These are phyloP conservation scores for Idaea straminata DNA, from an alignment of 2,888 invertebrate species.

Conservation along the genomic window DNA sequence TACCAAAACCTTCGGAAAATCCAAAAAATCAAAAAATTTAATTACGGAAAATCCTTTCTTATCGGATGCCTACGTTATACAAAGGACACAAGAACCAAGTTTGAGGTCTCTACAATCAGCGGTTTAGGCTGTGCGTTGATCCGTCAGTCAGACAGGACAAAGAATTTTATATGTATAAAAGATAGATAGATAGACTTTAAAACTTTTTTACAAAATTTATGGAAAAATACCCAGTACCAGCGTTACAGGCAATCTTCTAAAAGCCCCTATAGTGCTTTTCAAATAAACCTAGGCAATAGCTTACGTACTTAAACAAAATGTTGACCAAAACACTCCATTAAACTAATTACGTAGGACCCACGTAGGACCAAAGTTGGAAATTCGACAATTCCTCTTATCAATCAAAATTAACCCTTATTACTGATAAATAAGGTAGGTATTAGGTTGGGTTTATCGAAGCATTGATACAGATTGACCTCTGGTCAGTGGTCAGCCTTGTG, in stretches of 20 bases:
- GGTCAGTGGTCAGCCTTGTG: constrained; percentile 30
- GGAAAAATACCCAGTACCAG: background rate
- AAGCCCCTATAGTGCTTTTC: background rate
- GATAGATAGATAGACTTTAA: too few species aligned
- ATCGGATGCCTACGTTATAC: too few species aligned
- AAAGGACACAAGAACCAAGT: too few species aligned
- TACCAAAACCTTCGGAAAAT: too few species aligned
- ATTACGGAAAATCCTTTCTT: too few species aligned
- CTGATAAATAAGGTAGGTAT: background rate
- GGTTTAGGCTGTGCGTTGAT: too few species aligned
- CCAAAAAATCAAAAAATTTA: too few species aligned
- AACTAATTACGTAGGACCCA: background rate
- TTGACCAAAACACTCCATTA: constrained; percentile 6
- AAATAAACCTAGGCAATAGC: constrained; percentile 5
- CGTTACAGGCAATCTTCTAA: background rate
- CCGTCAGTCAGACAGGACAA: too few species aligned
- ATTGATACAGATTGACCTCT: constrained; percentile 5
- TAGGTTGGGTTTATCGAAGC: background rate
- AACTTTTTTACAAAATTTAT: too few species aligned
- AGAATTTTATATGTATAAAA: too few species aligned
- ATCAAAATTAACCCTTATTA: background rate
- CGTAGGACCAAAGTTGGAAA: background rate
- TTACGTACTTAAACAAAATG: background rate
- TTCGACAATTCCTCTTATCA: background rate
- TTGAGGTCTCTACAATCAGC: too few species aligned